Conservation (phyloP, 2,797 vertebrate genomes). For the Taenioides sp. region DNA sequence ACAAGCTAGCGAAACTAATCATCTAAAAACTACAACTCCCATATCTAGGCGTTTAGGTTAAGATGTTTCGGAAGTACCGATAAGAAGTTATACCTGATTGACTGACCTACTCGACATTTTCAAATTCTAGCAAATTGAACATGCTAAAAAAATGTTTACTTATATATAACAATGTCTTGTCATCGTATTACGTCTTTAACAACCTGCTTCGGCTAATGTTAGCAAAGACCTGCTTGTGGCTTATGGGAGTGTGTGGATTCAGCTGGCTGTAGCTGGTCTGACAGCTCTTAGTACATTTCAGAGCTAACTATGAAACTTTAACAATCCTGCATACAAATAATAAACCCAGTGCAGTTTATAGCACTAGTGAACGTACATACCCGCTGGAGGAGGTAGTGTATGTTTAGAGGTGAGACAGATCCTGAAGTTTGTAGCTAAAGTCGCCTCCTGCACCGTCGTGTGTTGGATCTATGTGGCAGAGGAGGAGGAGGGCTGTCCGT, state of each 20-base stretch:
- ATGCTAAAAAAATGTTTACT: not conserved
- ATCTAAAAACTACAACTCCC: conserved; percentile 78
- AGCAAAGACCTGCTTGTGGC: conserved; percentile 38
- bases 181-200: not conserved
- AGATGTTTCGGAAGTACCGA: conserved; percentile 76
- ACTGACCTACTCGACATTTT: not conserved
- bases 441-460: conserved; percentile 33
- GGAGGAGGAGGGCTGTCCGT: conserved; percentile 41
- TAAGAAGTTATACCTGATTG: conserved; percentile 23
- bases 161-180: not conserved
- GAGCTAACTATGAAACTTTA: conserved; percentile 9
- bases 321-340: conserved; percentile 4
- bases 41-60: conserved; percentile 47
- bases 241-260: conserved; percentile 24
- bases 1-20: not conserved
- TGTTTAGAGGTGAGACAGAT: conserved; percentile 45
- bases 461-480: conserved; percentile 67
- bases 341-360: not conserved
- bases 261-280: conserved; percentile 55
- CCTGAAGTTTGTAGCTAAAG: conserved; percentile 42
- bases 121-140: not conserved
- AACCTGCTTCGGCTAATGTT: conserved; percentile 23
- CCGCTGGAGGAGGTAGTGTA: conserved; percentile 13
- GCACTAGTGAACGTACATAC: conserved; percentile 21
- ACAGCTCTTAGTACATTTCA: conserved; percentile 43